Evolutionary conservation across 2,797 vertebrate species (phyloP).

Genomic region (Scolopax rusticola): DNA sequence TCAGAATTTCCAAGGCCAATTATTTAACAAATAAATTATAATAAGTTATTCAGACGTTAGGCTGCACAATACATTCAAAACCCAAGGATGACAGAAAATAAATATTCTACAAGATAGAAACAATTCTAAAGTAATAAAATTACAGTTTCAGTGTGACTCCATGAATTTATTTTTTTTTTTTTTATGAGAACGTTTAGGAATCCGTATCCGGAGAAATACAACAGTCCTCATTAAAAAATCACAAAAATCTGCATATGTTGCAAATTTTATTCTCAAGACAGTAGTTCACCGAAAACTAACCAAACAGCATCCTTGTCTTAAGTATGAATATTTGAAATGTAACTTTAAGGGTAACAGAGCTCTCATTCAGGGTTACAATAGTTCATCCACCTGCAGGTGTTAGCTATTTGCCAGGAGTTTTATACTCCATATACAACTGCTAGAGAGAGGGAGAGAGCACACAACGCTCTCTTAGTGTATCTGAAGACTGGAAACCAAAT

Average conservation of each 20-base stretch:
- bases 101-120: not conserved
- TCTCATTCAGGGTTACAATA: not conserved
- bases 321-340: not conserved
- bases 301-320: not conserved
- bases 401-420: not conserved
- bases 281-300: not conserved
- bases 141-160: not conserved
- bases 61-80: not conserved
- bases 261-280: not conserved
- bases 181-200: not conserved
- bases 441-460: not conserved
- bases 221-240: not conserved
- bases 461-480: not conserved
- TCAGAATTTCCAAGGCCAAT: conserved; percentile 53
- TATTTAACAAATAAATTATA: conserved; percentile 35
- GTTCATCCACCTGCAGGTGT: not conserved
- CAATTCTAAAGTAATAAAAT: not conserved
- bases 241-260: not conserved
- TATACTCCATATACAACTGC: not conserved
- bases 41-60: not conserved
- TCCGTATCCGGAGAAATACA: not conserved
- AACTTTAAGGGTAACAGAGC: not conserved
- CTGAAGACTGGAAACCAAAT: not conserved
- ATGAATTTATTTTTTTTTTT: not conserved
- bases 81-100: not conserved